Evolutionary conservation across 37 sponge, comb jelly and placozoan genomes (phyloP).

Genomic region (Ephydatia muelleri): DNA sequence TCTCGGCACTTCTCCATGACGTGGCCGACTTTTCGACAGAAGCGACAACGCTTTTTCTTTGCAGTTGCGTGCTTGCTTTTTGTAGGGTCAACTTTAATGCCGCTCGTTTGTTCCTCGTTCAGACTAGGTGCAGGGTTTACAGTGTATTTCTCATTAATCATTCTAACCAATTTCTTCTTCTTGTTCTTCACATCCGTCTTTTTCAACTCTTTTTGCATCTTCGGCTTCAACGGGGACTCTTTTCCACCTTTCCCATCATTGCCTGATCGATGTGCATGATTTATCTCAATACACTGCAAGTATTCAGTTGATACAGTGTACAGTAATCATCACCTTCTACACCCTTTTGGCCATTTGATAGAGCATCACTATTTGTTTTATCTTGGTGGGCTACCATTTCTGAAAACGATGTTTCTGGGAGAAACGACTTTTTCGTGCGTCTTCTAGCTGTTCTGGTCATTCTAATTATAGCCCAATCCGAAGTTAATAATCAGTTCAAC

Average conservation of each 20-base stretch:
- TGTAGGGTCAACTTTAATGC: neutral
- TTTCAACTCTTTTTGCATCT: conserved; percentile 28
- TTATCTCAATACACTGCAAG: conserved; percentile 24
- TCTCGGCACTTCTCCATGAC: conserved; percentile 60
- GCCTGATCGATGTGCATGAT: neutral
- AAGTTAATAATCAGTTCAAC: neutral
- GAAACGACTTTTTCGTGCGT: conserved; percentile 17
- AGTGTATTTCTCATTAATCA: neutral
- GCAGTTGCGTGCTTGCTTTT: neutral
- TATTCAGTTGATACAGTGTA: conserved; percentile 28
- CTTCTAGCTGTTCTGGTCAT: conserved; percentile 75
- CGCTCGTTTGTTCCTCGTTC: neutral
- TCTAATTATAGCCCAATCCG: neutral
- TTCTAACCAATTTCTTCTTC: conserved; percentile 12
- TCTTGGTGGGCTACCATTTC: conserved; percentile 17
- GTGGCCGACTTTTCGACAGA: conserved; percentile 76
- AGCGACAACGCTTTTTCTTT: neutral
- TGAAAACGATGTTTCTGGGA: conserved; percentile 51
- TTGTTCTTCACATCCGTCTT: conserved; percentile 22
- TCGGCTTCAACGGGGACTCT: neutral
- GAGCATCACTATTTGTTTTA: neutral
- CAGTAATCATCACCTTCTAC: conserved; percentile 46
- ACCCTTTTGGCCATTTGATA: neutral
- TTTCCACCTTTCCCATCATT: neutral
- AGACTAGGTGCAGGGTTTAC: neutral